These are phyloP conservation scores for Natator depressus DNA, from an alignment of 2,113 vertebrate genomes.

Conservation along the genomic window DNA sequence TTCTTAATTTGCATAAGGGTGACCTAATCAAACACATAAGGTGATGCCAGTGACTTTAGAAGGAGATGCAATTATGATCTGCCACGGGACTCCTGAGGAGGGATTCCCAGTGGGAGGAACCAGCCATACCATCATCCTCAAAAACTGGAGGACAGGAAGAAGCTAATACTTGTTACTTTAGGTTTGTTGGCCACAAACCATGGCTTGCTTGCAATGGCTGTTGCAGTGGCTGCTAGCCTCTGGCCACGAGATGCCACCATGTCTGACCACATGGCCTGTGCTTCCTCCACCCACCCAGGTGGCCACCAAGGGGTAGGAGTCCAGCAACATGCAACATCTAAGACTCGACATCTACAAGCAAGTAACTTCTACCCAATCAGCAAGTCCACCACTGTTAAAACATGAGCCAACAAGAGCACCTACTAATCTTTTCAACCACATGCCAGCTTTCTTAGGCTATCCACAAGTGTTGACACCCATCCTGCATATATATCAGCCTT, in stretches of 20 bases:
- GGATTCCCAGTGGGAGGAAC: neutral
- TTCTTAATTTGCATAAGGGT: rapidly evolving
- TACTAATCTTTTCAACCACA: rapidly evolving
- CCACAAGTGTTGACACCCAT: neutral
- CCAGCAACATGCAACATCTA: neutral
- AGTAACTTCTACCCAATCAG: rapidly evolving
- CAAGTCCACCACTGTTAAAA: rapidly evolving
- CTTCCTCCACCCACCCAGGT: neutral
- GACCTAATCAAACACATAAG: rapidly evolving
- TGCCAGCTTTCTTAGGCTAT: rapidly evolving
- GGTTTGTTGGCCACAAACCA: neutral
- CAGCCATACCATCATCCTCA: neutral
- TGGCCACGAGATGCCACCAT: neutral
- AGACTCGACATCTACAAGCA: rapidly evolving
- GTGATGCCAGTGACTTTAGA: rapidly evolving
- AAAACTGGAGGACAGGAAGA: neutral
- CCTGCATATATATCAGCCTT: rapidly evolving
- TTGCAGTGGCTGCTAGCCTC: rapidly evolving
- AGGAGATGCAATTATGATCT: neutral
- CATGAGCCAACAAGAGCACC: rapidly evolving
- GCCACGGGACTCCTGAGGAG: neutral
- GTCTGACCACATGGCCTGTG: neutral
- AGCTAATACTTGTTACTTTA: neutral
- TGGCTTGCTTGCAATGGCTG: neutral
- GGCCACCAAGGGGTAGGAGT: neutral